These are phyloP conservation scores for Phymorhynchus buccinoides DNA, from an alignment of 1,140 invertebrate genomes.

Conservation along the genomic window DNA sequence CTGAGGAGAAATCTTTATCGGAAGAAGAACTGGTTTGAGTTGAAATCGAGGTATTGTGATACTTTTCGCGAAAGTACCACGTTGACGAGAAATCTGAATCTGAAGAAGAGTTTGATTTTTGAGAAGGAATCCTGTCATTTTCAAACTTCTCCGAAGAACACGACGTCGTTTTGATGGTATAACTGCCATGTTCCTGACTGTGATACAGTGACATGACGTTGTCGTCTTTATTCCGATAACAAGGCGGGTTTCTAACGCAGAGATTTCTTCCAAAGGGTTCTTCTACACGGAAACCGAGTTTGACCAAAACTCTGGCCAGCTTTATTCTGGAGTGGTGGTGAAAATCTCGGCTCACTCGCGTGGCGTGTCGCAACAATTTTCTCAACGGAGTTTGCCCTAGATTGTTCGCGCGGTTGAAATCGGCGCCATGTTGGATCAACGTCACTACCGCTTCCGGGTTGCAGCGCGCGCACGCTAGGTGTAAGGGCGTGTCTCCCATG, in stretches of 20 bases:
- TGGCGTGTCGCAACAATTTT: slow-evolving; percentile 55
- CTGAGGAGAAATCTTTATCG: neutral
- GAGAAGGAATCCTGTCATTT: no score
- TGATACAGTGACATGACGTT: neutral
- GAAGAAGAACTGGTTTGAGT: neutral
- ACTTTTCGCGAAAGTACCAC: neutral
- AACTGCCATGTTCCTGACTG: no score
- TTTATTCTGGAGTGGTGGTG: slow-evolving; percentile 51
- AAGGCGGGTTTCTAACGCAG: neutral
- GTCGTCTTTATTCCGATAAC: no score
- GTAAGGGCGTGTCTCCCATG: slow-evolving; percentile 55
- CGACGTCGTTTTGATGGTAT: neutral
- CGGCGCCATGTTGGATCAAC: slow-evolving; percentile 53
- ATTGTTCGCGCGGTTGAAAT: slow-evolving; percentile 51
- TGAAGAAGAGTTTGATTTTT: no score
- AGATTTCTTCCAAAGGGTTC: neutral
- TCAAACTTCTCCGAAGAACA: no score
- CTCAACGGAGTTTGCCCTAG: slow-evolving; percentile 56
- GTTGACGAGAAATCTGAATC: no score
- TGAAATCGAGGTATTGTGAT: neutral
- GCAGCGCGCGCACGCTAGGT: slow-evolving; percentile 54
- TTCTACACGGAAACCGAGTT: slow-evolving; percentile 48
- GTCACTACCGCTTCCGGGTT: slow-evolving; percentile 43
- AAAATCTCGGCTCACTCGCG: slow-evolving; percentile 44
- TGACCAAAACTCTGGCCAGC: slow-evolving; percentile 52